Conservation (phyloP, 2,888 invertebrate genomes). For the Sceliomorpha sp. region DNA sequence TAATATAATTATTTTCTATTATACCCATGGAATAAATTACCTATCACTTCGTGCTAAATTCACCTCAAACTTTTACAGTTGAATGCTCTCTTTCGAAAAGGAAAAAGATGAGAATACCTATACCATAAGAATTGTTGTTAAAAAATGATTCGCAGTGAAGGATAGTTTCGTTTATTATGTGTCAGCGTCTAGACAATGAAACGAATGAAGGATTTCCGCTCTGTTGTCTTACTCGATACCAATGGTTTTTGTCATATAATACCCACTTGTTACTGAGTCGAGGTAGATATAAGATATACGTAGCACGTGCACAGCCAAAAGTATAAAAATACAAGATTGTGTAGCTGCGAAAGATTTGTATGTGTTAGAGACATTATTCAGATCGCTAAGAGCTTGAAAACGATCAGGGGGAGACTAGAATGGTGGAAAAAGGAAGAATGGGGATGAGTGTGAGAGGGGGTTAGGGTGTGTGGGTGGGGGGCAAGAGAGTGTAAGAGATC, state of each 20-base stretch:
- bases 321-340: slow-evolving; percentile 33
- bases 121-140: too few species aligned
- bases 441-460: slow-evolving; percentile 43
- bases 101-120: too few species aligned
- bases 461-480: too few species aligned
- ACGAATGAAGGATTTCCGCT: slow-evolving; percentile 1
- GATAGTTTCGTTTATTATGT: too few species aligned
- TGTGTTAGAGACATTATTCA: slow-evolving; percentile 69
- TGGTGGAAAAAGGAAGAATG: slow-evolving; percentile 36
- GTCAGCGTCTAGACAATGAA: too few species aligned
- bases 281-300: slow-evolving; percentile 63
- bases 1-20: too few species aligned
- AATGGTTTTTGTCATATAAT: slow-evolving; percentile 63
- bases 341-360: slow-evolving; percentile 29
- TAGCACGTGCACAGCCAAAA: slow-evolving; percentile 3
- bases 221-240: slow-evolving; percentile 17
- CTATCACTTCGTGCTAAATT: too few species aligned
- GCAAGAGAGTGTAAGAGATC: slow-evolving; percentile 56
- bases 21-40: too few species aligned
- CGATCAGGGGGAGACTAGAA: slow-evolving; percentile 46
- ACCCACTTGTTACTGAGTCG: slow-evolving; percentile 76
- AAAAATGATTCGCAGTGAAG: too few species aligned
- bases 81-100: too few species aligned
- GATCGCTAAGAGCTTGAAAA: slow-evolving; percentile 64
- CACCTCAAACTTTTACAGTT: slow-evolving; percentile 69